phyloP scores from a whole-genome alignment of 2,797 vertebrate genomes.

The Coracias cyanogaster region DNA sequence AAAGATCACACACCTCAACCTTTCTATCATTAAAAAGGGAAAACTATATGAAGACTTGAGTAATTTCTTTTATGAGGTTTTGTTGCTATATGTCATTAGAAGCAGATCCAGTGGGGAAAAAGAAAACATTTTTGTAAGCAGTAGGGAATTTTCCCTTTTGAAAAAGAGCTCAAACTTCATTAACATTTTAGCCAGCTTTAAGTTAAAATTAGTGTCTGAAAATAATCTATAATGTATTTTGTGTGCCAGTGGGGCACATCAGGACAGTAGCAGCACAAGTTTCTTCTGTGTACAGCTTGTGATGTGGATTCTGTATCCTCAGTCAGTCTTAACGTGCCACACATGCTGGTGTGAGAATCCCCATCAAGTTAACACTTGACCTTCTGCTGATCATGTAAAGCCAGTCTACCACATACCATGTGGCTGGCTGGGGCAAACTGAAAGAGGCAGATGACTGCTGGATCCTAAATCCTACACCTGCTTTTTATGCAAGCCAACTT shows the following conservation, averaged over 20 bases:
- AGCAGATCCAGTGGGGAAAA: not conserved
- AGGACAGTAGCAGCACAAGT: not conserved
- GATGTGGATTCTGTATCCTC: not conserved
- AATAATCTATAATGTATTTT: constrained; percentile 32
- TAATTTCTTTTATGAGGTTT: constrained; percentile 18
- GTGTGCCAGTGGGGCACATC: not conserved
- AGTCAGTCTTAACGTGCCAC: not conserved
- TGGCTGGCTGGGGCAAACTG: not conserved
- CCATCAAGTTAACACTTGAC: not conserved
- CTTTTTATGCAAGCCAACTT: not conserved
- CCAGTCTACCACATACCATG: not conserved
- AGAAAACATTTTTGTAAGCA: not conserved
- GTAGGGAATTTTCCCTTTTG: not conserved
- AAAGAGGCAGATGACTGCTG: constrained; percentile 27
- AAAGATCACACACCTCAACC: not conserved
- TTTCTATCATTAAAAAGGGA: not conserved
- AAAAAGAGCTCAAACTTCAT: constrained; percentile 45
- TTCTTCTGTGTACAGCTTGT: not conserved
- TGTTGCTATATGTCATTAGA: not conserved
- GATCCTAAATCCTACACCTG: constrained; percentile 10
- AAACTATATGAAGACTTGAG: not conserved
- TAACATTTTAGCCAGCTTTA: constrained; percentile 37
- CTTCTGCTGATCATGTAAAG: not conserved
- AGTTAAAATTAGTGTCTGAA: constrained; percentile 39
- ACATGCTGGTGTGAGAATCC: not conserved